Conservation (phyloP, 2,113 vertebrate species). For the Panthera leo region DNA sequence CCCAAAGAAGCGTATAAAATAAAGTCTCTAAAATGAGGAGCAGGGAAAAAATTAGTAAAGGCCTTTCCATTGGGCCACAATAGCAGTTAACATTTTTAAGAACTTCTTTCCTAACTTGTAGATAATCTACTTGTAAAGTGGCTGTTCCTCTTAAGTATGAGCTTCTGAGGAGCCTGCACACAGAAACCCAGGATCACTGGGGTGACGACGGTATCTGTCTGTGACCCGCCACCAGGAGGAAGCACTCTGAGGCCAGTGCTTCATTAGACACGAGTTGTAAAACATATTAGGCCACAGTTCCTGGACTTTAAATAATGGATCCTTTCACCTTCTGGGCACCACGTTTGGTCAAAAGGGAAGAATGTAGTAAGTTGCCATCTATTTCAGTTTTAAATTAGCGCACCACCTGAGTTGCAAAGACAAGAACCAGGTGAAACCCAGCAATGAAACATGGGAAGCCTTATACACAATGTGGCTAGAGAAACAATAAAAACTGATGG, state of each 20-base stretch:
- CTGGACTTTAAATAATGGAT: background rate
- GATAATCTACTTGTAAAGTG: background rate
- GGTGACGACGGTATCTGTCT: rapidly evolving
- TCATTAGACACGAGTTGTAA: background rate
- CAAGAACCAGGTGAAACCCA: background rate
- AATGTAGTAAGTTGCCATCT: background rate
- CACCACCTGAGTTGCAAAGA: background rate
- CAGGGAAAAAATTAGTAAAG: background rate
- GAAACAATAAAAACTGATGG: background rate
- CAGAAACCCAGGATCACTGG: background rate
- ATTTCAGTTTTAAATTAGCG: background rate
- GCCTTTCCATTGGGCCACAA: too few species aligned
- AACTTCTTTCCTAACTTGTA: background rate
- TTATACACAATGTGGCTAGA: background rate
- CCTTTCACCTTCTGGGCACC: background rate
- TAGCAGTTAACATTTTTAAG: background rate
- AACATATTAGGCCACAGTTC: rapidly evolving
- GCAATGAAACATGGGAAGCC: background rate
- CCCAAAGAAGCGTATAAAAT: background rate
- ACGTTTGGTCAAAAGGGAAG: background rate
- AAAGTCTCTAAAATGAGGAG: background rate
- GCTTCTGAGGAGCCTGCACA: background rate
- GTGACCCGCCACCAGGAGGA: rapidly evolving
- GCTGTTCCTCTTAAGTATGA: background rate
- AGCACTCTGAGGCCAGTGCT: background rate